These are phyloP conservation scores for Ornithorhynchus anatinus DNA, from an alignment of 2,113 vertebrate species.

Conservation along the genomic window DNA sequence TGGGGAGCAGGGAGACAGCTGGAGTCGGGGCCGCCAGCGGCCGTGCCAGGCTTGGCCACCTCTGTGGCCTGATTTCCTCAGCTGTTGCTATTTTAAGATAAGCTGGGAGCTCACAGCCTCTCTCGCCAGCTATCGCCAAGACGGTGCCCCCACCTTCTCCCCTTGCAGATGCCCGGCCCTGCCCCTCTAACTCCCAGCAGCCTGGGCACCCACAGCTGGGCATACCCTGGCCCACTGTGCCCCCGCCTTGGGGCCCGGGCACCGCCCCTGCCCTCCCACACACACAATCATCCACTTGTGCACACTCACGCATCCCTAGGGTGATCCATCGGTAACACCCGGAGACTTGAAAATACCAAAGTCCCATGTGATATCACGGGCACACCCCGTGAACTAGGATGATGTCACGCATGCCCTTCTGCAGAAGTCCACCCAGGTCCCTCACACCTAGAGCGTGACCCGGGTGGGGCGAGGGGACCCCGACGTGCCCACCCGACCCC, in stretches of 20 bases:
- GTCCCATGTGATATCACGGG: neutral
- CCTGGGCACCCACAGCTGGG: neutral
- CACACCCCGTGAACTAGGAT: neutral
- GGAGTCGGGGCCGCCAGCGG: too few relatives aligned
- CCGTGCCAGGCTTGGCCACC: too few relatives aligned
- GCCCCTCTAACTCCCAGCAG: too few relatives aligned
- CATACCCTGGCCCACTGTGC: conserved; percentile 30
- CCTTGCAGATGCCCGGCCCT: too few relatives aligned
- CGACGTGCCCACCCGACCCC: neutral
- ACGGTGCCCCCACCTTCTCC: conserved; percentile 3
- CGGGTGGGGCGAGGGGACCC: too few relatives aligned
- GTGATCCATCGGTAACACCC: too few relatives aligned
- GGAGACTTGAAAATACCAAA: too few relatives aligned
- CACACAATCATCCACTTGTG: neutral
- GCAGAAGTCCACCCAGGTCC: neutral
- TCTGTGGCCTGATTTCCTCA: conserved; percentile 78
- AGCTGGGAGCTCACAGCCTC: conserved; percentile 73
- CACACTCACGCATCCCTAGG: too few relatives aligned
- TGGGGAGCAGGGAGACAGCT: too few relatives aligned
- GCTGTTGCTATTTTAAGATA: conserved; percentile 83
- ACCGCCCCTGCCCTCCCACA: neutral
- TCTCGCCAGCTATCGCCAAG: conserved; percentile 49
- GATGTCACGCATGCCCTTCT: neutral
- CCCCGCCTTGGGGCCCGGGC: neutral
- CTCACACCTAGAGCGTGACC: neutral